These are phyloP conservation scores for Calidris pugnax DNA, from an alignment of 2,113 vertebrate species.

Conservation along the genomic window DNA sequence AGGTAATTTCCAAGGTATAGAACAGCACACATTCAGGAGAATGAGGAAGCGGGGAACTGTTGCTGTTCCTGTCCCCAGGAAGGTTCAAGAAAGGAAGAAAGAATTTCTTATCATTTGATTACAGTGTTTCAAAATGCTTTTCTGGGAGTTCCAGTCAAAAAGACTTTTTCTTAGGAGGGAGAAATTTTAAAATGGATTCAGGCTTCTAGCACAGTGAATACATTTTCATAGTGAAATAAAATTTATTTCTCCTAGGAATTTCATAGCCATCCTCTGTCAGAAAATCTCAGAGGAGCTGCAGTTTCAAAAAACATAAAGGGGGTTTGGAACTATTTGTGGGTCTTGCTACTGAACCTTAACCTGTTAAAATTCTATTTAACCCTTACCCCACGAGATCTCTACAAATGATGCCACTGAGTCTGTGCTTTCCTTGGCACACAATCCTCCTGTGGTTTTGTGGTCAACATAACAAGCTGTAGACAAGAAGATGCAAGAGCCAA, in stretches of 20 bases:
- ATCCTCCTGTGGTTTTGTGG: not conserved
- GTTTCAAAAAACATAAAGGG: not conserved
- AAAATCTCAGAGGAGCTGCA: not conserved
- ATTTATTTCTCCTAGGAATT: not conserved
- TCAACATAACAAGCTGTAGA: not conserved
- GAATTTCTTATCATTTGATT: not conserved
- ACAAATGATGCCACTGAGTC: not conserved
- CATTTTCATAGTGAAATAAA: not conserved
- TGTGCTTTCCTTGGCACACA: not conserved
- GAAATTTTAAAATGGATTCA: not conserved
- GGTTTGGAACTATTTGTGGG: not conserved
- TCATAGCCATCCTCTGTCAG: not conserved
- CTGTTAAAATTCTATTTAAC: not conserved
- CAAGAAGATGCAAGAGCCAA: not conserved
- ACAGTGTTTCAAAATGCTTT: not conserved
- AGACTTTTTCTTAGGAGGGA: not conserved
- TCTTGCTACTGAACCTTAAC: not conserved
- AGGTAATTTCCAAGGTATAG: not conserved
- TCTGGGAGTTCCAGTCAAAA: not conserved
- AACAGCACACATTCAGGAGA: not conserved
- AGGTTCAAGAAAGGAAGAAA: not conserved
- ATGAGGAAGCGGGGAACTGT: not conserved
- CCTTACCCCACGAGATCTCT: not conserved
- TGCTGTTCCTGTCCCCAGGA: not conserved
- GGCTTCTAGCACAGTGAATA: not conserved